These are phyloP conservation scores for Embidobia sp. DNA, from an alignment of 2,888 invertebrate genomes.

Conservation along the genomic window DNA sequence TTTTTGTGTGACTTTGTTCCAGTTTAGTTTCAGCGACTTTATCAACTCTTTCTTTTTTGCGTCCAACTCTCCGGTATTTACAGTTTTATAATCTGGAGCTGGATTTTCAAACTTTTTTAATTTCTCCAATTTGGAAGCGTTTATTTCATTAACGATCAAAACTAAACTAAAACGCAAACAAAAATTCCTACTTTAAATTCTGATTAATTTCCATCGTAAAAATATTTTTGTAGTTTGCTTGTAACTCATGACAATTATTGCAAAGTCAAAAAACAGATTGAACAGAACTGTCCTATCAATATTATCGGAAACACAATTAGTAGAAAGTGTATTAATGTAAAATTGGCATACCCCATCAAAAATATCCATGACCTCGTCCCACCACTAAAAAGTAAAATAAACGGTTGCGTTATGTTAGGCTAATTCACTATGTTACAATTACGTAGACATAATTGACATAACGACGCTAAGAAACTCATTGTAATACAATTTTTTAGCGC, in stretches of 20 bases:
- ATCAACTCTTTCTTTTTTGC: too few species aligned
- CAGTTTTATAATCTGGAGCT: too few species aligned
- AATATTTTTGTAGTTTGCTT: too few species aligned
- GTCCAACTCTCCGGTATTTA: too few species aligned
- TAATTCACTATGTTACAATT: conserved; percentile 42
- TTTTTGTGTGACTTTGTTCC: too few species aligned
- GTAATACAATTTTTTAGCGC: conserved; percentile 2
- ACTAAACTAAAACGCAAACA: background rate
- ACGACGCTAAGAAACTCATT: conserved; percentile 16
- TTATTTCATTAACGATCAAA: background rate
- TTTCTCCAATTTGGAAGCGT: too few species aligned
- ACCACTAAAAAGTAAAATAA: conserved; percentile 93
- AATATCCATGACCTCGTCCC: conserved; percentile 98
- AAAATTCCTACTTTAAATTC: too few species aligned
- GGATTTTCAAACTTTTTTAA: too few species aligned
- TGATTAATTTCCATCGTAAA: too few species aligned
- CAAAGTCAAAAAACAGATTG: too few species aligned
- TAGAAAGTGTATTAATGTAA: conserved; percentile 70
- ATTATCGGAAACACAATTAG: background rate
- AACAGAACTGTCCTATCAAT: background rate
- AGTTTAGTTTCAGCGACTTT: too few species aligned
- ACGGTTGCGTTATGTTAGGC: conserved; percentile 79
- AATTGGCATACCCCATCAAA: conserved; percentile 94
- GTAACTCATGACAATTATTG: too few species aligned
- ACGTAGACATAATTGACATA: conserved; percentile 16